phyloP scores from a whole-genome alignment of 1,140 invertebrate species.

The Drosophila lowei region DNA sequence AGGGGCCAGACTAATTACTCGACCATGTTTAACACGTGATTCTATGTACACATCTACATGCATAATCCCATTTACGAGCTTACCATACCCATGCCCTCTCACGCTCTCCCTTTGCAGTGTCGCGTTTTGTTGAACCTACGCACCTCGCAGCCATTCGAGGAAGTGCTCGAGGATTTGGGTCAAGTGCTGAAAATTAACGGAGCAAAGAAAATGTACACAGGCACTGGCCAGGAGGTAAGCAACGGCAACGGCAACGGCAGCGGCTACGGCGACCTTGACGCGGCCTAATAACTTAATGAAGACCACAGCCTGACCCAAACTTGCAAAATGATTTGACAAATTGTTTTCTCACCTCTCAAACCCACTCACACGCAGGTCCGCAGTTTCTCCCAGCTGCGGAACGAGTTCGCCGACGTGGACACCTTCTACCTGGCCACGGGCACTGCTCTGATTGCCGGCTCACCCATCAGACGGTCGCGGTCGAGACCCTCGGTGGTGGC shows the following conservation, averaged over 20 bases:
- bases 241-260: no score
- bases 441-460: conserved; percentile 84
- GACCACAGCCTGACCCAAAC: conserved; percentile 11
- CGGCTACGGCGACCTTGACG: conserved; percentile 17
- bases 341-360: conserved; percentile 5
- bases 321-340: conserved; percentile 49
- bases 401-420: conserved; percentile 95
- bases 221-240: conserved; percentile 93
- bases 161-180: conserved; percentile 95
- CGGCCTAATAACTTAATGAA: conserved; percentile 56
- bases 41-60: conserved; percentile 43
- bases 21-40: conserved; percentile 49
- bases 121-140: conserved; percentile 95
- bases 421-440: conserved; percentile 93
- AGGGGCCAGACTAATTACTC: conserved; percentile 61
- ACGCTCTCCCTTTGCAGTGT: conserved; percentile 85
- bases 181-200: conserved; percentile 96
- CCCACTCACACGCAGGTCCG: conserved; percentile 84
- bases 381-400: conserved; percentile 95
- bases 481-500: conserved; percentile 85
- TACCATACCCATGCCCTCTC: no score
- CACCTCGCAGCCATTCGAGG: conserved; percentile 96
- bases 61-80: neutral
- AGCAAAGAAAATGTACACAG: conserved; percentile 94
- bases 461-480: conserved; percentile 88